Conservation (phyloP, 2,797 vertebrate genomes). For the Coregonus ussuriensis region DNA sequence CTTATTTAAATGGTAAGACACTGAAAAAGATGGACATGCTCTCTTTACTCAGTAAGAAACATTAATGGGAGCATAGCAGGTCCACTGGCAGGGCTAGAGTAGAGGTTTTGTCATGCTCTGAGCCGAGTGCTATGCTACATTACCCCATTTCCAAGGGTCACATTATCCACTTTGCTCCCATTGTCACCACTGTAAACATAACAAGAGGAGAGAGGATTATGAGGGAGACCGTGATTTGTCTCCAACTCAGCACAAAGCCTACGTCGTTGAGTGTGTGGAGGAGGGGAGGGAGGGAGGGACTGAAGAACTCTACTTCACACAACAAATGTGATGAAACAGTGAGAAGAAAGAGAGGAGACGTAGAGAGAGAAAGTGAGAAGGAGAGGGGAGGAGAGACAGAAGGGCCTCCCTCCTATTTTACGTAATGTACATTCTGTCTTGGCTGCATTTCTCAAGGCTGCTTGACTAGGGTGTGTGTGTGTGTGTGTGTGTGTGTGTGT, state of each 20-base stretch:
- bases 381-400: constrained; percentile 16
- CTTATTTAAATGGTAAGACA: too few relatives aligned
- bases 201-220: constrained; percentile 19
- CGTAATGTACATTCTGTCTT: constrained; percentile 80
- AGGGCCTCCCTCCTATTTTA: constrained; percentile 59
- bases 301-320: background rate
- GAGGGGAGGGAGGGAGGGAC: background rate
- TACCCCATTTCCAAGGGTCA: background rate
- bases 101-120: background rate
- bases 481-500: too few relatives aligned
- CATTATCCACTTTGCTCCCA: background rate
- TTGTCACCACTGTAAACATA: constrained; percentile 4
- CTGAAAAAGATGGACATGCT: too few relatives aligned
- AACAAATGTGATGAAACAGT: background rate
- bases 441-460: constrained; percentile 68
- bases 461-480: constrained; percentile 40
- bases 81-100: too few relatives aligned
- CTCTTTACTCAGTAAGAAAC: too few relatives aligned
- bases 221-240: constrained; percentile 21
- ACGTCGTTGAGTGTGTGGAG: background rate
- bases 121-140: background rate
- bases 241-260: background rate
- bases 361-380: constrained; percentile 35
- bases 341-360: constrained; percentile 8
- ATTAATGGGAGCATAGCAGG: too few relatives aligned